Conservation (phyloP, 2,888 invertebrate species). For the Nebria brevicollis region DNA sequence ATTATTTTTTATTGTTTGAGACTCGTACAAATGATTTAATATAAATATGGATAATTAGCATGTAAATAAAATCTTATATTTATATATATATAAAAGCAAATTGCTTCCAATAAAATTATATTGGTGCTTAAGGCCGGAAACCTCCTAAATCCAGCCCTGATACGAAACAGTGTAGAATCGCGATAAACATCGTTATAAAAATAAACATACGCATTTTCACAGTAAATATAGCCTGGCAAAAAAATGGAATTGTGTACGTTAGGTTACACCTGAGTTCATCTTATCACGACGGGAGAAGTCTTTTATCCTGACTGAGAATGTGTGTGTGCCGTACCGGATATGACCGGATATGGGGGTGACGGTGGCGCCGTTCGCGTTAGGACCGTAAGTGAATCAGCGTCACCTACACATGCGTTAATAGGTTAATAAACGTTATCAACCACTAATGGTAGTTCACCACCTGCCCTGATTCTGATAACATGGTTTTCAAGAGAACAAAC, state of each 20-base stretch:
- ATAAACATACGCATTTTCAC: neutral
- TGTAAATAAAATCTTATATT: too few species aligned
- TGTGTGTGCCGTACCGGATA: constrained; percentile 4
- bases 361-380: neutral
- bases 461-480: neutral
- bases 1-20: too few species aligned
- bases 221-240: neutral
- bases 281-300: neutral
- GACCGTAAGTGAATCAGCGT: constrained; percentile 35
- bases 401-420: constrained; percentile 39
- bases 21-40: too few species aligned
- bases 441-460: constrained; percentile 25
- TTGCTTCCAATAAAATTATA: too few species aligned
- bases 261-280: neutral
- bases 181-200: constrained; percentile 1
- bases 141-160: too few species aligned
- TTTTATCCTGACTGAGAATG: neutral
- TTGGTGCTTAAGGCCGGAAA: too few species aligned
- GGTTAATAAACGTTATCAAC: constrained; percentile 40
- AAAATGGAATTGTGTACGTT: neutral
- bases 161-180: neutral
- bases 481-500: neutral
- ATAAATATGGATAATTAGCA: too few species aligned
- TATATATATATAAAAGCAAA: too few species aligned
- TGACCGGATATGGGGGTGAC: constrained; percentile 17